Evolutionary conservation across 2,113 vertebrate species (phyloP), one percentile per base, ranked within the genome.

Genomic region (Montifringilla adamsi): DNA sequence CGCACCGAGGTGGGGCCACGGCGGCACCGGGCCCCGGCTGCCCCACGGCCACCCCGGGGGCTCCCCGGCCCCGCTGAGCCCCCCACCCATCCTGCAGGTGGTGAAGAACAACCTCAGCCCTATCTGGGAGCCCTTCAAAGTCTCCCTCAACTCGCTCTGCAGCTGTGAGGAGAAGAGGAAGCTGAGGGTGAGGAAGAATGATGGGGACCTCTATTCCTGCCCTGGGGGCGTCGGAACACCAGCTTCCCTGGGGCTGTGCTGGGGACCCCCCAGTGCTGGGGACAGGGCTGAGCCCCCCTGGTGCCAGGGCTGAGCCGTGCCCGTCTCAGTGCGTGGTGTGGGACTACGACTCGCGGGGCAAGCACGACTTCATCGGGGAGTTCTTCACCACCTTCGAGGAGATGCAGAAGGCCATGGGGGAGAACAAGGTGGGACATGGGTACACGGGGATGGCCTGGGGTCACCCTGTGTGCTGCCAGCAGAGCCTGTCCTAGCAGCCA

Each of bases 81-180:
- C 50, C 86, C 46, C 49, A 37, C 80, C n/a, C 4, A 0, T 23
- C 43, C 46, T n/a, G 7, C 97, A 99, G 99, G 99, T 99, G 93
- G 98, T 99, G 94, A 99, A 99, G 97, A 99, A 99, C 97, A 99
- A 99, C 97, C 98, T 99, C 90, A 99, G 98, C 95, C 99, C 99
- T 2, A 97, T 99, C 84, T 99, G 99, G 99, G 99, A 99, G 72
- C 98, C 99, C 21, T 99, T 99, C 97, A 99, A 99, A 97, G 99
- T 99, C 47, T 99, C 99, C 11, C 98, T 99, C 86, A 99, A 98
- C 92, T 99, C 98, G 0, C 98, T 99, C 94, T 99, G 99, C 98
- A 99, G 99, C 98, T 99, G 99, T 1, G 98, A 99, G 44, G 99
- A 99, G 85, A 98, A 98, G 33, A 96, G 98, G 56, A 99, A 98